Evolutionary conservation across 1,140 invertebrate genomes (phyloP).

Genomic region (Acromyrmex charruanus): DNA sequence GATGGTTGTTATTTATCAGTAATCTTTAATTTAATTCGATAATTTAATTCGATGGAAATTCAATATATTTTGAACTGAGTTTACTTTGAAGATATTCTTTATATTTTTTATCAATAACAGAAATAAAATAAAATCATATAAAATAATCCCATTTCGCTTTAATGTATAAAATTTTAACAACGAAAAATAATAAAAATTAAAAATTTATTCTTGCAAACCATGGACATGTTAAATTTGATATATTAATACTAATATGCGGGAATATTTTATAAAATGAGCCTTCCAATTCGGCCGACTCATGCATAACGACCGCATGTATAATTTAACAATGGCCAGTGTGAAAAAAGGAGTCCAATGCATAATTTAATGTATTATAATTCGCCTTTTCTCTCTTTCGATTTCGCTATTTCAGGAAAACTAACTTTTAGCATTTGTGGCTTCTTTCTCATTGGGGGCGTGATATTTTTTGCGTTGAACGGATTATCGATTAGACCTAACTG

Average conservation of each 20-base stretch:
- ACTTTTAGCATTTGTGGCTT: slow-evolving; percentile 34
- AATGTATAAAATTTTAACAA: slow-evolving; percentile 1
- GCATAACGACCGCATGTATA: slow-evolving; percentile 29
- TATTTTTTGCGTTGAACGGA: slow-evolving; percentile 64
- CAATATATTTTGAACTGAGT: slow-evolving; percentile 16
- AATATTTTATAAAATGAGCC: slow-evolving; percentile 17
- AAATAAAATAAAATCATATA: slow-evolving; percentile 1
- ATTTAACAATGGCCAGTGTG: slow-evolving; percentile 15
- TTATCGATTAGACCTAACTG: slow-evolving; percentile 71
- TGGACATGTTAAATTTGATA: neutral
- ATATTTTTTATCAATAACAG: neutral
- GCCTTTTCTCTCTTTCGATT: neutral
- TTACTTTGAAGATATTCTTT: neutral
- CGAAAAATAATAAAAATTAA: neutral
- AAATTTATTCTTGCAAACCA: neutral
- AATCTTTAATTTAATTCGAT: neutral
- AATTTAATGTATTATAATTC: slow-evolving; percentile 28
- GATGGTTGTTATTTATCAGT: slow-evolving; percentile 7
- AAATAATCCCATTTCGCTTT: neutral
- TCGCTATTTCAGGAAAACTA: neutral
- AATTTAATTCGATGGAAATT: slow-evolving; percentile 15
- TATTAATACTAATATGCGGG: neutral
- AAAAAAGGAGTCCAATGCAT: slow-evolving; percentile 11
- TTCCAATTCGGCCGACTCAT: neutral
- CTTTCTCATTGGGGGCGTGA: slow-evolving; percentile 13